Base-by-base conservation (phyloP, 2,888 invertebrate genomes). In the Deilephila elpenor region DNA sequence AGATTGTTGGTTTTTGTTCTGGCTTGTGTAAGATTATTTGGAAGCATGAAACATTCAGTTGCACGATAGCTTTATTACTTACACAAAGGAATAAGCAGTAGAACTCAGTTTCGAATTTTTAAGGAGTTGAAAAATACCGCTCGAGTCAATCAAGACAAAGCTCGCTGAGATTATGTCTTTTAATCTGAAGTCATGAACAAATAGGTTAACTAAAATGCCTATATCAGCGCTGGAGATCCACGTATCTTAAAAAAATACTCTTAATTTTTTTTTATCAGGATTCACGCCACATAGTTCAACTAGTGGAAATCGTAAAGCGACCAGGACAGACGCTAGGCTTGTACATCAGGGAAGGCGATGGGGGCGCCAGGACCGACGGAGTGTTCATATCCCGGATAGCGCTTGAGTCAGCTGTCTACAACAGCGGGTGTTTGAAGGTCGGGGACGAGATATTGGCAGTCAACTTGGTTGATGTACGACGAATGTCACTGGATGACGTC, bases 341-440 rank as follows among this genome's bases (percentile, higher is more conserved):
- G 76, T 99, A 99, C 92, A 99, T 99, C 86, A 96, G 99, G 60
- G 99, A 99, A 96, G 99, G 99, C n/a, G 99, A 99, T 87, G 99
- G 99, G n/a, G 96, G 98, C 73, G 98, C 98, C 85, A 96, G 99
- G 76, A 96, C 97, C 70, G 99, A 99, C 85, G 99, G 99, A 67
- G 99, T 99, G 76, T 99, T 99, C 95, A 99, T 99, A 91, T 99
- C 99, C 11, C 88, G 96, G 83, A 94, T 94, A 90, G 99, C 99
- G 59, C 95, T 99, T 84, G 99, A 99, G 92, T 98, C 98, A 70
- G 98, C 99, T 56, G 99, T 99, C 62, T 99, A 99, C 93, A 98
- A 99, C 94, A 99, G 99, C 88, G 99, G 99, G 73, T 98, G 99
- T 89, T 95, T 99, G 78, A 97, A 98, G 95, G 99, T 99, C 71